phyloP scores from a whole-genome alignment of 2,797 vertebrate genomes.

The Manis javanica region DNA sequence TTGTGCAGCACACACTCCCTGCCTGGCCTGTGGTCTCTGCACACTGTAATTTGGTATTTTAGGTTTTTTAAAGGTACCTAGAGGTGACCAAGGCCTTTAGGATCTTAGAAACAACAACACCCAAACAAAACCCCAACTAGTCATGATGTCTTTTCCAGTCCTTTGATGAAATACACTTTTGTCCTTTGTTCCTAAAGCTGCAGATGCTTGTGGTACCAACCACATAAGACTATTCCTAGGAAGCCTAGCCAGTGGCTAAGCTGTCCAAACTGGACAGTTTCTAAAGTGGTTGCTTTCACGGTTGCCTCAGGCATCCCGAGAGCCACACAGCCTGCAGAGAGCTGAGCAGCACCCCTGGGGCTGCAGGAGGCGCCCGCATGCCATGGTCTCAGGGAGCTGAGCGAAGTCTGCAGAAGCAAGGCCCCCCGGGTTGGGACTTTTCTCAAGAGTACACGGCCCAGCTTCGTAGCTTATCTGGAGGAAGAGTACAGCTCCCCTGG shows the following conservation, averaged over 20 bases:
- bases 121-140: not conserved
- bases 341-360: not conserved
- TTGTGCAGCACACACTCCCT: not conserved
- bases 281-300: not conserved
- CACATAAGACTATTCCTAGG: not conserved
- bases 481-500: not conserved
- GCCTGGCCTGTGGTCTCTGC: not conserved
- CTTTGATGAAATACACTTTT: constrained; percentile 33
- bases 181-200: constrained; percentile 15
- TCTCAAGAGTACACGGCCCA: not conserved
- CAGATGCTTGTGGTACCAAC: not conserved
- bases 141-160: not conserved
- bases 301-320: not conserved
- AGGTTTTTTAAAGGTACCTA: not conserved
- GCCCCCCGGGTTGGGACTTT: not conserved
- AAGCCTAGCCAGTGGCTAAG: not conserved
- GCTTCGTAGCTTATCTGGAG: not conserved
- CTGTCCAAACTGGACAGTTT: not conserved
- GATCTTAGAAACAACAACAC: not conserved
- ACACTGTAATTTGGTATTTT: not conserved
- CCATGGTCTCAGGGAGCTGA: not conserved
- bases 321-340: not conserved
- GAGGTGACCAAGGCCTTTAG: not conserved
- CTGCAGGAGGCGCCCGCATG: not conserved
- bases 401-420: not conserved